phyloP scores from a whole-genome alignment of 2,113 vertebrate genomes.

The Hydrolagus affinis region DNA sequence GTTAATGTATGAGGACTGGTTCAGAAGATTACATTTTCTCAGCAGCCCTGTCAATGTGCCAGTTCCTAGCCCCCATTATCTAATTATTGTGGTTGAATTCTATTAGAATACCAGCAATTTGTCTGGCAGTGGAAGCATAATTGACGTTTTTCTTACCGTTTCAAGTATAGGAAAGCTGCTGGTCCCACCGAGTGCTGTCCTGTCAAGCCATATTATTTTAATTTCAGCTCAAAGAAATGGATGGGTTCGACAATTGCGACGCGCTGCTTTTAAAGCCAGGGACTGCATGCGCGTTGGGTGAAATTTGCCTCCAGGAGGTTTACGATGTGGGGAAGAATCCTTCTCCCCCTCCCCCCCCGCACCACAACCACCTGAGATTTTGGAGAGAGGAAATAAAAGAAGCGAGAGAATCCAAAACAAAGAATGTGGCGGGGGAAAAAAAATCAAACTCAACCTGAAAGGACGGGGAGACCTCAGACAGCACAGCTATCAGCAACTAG shows the following conservation, averaged over 20 bases:
- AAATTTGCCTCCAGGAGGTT: background rate
- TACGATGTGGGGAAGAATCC: background rate
- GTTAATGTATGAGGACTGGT: conserved; percentile 69
- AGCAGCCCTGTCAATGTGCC: conserved; percentile 64
- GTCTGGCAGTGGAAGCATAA: conserved; percentile 61
- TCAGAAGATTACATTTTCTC: conserved; percentile 68
- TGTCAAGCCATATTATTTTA: conserved; percentile 57
- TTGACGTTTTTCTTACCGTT: conserved; percentile 66
- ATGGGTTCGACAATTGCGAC: conserved; percentile 16
- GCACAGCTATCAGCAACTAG: no score
- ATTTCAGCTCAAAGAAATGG: conserved; percentile 44
- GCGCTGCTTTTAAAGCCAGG: conserved; percentile 3
- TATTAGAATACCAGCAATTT: conserved; percentile 64
- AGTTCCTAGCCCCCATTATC: conserved; percentile 64
- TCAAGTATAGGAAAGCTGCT: conserved; percentile 55
- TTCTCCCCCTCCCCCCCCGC: no score
- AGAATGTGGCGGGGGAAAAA: no score
- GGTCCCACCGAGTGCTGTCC: conserved; percentile 51
- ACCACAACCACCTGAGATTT: no score
- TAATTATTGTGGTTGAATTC: conserved; percentile 68
- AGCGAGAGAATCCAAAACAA: no score
- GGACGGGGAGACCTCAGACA: no score
- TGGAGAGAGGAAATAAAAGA: no score
- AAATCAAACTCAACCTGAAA: no score
- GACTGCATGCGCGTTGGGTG: background rate